Evolutionary conservation across 1,140 invertebrate species (phyloP).

Genomic region (Neuroterus valhalla): DNA sequence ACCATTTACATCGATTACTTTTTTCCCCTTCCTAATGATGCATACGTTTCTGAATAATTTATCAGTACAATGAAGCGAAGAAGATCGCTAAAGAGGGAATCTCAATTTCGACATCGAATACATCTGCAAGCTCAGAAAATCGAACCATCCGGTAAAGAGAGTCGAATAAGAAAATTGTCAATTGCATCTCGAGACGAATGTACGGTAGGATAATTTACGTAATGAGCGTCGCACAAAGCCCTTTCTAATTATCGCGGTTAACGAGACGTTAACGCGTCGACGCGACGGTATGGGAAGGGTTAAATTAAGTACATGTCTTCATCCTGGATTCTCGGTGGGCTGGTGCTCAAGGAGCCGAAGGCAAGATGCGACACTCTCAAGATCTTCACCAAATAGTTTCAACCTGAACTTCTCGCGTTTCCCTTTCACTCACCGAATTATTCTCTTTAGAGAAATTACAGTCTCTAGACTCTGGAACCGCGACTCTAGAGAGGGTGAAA

Average conservation of each 20-base stretch:
- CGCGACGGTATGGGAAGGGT: slow-evolving; percentile 44
- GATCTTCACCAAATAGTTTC: slow-evolving; percentile 27
- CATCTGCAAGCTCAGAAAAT: background rate
- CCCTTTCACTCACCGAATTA: slow-evolving; percentile 25
- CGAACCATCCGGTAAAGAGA: background rate
- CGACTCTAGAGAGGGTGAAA: background rate
- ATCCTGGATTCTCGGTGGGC: slow-evolving; percentile 40
- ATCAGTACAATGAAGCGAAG: background rate
- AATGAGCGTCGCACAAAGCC: slow-evolving; percentile 35
- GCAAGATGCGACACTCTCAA: slow-evolving; percentile 30
- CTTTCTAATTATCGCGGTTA: slow-evolving; percentile 43
- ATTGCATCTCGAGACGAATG: slow-evolving; percentile 19
- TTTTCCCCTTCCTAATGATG: slow-evolving; percentile 13
- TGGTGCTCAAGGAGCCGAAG: slow-evolving; percentile 31
- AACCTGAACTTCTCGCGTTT: slow-evolving; percentile 27
- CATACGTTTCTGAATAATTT: slow-evolving; percentile 21
- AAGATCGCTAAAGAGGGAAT: background rate
- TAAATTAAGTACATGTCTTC: slow-evolving; percentile 52
- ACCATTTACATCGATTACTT: background rate
- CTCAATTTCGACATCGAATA: background rate
- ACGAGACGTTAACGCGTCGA: slow-evolving; percentile 51
- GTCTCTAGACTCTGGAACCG: background rate
- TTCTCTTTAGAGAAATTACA: slow-evolving; percentile 1
- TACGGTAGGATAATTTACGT: slow-evolving; percentile 38
- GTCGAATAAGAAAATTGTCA: slow-evolving; percentile 21